Base-by-base conservation (phyloP, 2,113 vertebrate species). In the Galeopterus variegatus region DNA sequence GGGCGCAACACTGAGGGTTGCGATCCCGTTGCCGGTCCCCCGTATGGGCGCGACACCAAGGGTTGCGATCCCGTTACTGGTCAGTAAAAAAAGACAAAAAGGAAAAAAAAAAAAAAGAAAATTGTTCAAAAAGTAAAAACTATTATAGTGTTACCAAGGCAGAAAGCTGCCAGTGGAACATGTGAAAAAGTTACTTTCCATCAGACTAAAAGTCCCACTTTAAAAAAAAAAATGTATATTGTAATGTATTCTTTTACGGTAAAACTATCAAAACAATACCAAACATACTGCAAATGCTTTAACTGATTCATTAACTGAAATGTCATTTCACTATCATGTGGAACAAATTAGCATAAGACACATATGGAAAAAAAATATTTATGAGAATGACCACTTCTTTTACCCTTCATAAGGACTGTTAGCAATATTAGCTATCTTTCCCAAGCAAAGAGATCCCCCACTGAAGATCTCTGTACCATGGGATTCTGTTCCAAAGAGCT, bases 101-200 rank as follows among this genome's bases (percentile, higher is more conserved):
- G n/a, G n/a, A n/a, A 72, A 85, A 79, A 56, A 26, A 75, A 83
- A 80, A 82, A 72, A 85, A 79, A 56, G 31, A 75, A 83, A 80
- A 82, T 17, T 86, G 3, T 9, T 50, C 28, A 48, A 64, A 62
- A 69, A 75, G 79, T 69, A 10, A 33, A 82, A 94, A 95, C 64
- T 56, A 92, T n/a, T 54, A 84, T 12, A 52, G 3, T 45, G 36
- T 54, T 79, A 62, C 7, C 31, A 69, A 84, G 65, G 86, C n/a
- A 97, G 50, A 97, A 97, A 97, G 50, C 93, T 81, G 62, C 28
- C 54, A 67, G 21, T 65, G 54, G 41, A 90, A 94, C n/a, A 82
- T 1, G 0, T 41, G 8, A 48, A 72, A 60, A 45, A 85, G 24
- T 76, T 96, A 52, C 52, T 89, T 95, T 86, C 75, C 69, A 76